Evolutionary conservation across 2,113 vertebrate genomes (phyloP).

Genomic region (Otus sunia): DNA sequence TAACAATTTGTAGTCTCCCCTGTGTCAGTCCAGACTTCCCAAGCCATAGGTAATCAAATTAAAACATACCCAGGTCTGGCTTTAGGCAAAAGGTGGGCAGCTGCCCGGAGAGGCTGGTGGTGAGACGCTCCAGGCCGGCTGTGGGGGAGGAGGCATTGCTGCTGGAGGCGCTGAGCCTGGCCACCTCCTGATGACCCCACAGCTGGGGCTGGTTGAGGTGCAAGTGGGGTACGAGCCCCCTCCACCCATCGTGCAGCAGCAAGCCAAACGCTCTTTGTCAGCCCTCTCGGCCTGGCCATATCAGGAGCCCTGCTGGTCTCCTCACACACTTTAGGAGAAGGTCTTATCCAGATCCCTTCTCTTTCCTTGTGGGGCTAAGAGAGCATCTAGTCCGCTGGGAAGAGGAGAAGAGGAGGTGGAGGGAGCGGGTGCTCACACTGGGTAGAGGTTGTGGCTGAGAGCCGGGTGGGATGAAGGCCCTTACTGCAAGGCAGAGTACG

Average conservation of each 20-base stretch:
- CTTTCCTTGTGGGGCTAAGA: background rate
- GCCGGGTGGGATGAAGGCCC: background rate
- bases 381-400: background rate
- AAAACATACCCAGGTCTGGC: background rate
- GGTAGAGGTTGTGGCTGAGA: background rate
- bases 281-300: background rate
- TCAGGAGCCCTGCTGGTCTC: accelerated
- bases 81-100: background rate
- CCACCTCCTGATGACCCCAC: background rate
- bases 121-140: background rate
- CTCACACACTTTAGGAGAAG: background rate
- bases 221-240: background rate
- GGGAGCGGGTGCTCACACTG: background rate
- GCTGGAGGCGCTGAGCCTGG: background rate
- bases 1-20: background rate
- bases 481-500: background rate
- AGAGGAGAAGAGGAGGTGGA: background rate
- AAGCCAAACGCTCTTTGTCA: background rate
- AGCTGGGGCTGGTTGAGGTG: background rate
- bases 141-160: background rate
- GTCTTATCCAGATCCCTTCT: background rate
- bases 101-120: background rate
- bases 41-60: background rate
- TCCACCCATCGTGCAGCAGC: background rate
- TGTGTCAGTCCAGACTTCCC: background rate